Base-by-base conservation (phyloP, 2,113 vertebrate species). In the Coracopsis vasa region DNA sequence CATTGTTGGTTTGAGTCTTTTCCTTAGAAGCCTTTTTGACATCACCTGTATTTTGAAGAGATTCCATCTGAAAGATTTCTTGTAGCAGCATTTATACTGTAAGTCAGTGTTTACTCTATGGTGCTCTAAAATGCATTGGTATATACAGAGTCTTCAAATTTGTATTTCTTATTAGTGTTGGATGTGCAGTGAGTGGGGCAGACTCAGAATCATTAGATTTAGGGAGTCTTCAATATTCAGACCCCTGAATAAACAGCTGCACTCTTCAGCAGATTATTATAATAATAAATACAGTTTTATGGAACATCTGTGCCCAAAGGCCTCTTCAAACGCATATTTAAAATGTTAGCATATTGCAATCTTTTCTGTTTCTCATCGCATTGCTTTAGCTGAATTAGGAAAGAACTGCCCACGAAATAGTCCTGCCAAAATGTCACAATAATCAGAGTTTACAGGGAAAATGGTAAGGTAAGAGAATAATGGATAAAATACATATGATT, bases 211-310 rank as follows among this genome's bases (percentile, higher is more conserved):
- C 88, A 87, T 93, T 89, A 92, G 92, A 92, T 96, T 94, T 88
- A 96, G 83, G 56, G 69, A 92, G 73, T 89, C 88, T 96, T 95
- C 94, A 89, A 58, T 94, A 93, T 89, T 94, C 77, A 93, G 83
- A 92, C 65, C 80, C 61, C 90, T 92, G 73, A 94, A 97, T 91
- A 95, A 96, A 86, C 82, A 96, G 69, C 86, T 91, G 92, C 88
- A 91, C 90, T 94, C 88, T 95, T 95, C 83, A 84, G 65, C 65
- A 91, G 77, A 92, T 95, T 96, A 90, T 96, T 95, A 70, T 96
- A 90, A 96, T 95, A 95, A 96, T 94, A 96, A 95, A 93, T 96
- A 87, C 80, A 92, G 92, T 94, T 96, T 96, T 94, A 93, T 92
- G 86, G 69, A 96, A 94, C 95, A 96, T 96, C 90, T 94, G 95